Evolutionary conservation across 2,797 vertebrate genomes (phyloP).

Genomic region (Acanthurus lineatus): DNA sequence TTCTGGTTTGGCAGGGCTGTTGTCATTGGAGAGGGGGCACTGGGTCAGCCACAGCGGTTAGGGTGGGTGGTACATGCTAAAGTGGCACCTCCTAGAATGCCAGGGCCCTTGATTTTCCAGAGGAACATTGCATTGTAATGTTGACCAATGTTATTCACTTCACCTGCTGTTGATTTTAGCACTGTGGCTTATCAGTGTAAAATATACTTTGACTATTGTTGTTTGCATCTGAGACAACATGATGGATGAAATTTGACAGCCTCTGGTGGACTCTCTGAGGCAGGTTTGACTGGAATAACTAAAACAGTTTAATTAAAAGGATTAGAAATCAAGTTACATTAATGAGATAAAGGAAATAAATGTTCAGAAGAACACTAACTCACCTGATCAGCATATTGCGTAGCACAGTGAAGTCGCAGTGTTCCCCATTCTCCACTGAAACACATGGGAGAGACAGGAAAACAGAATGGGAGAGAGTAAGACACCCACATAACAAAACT

Average conservation of each 20-base stretch:
- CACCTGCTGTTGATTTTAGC: too few species aligned
- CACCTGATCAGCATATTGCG: constrained; percentile 89
- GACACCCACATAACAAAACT: constrained; percentile 6
- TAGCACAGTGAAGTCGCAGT: constrained; percentile 88
- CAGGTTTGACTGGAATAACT: neutral
- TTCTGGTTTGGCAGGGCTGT: too few species aligned
- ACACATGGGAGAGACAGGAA: constrained; percentile 53
- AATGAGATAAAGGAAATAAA: neutral
- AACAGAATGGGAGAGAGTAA: constrained; percentile 10
- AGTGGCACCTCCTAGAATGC: too few species aligned
- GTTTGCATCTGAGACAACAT: too few species aligned
- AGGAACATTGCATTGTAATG: too few species aligned
- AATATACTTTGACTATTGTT: too few species aligned
- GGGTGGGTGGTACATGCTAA: too few species aligned
- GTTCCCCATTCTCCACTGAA: constrained; percentile 88
- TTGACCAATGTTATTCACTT: too few species aligned
- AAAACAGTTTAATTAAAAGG: neutral
- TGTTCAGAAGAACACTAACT: neutral
- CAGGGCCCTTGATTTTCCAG: too few species aligned
- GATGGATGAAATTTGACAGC: neutral
- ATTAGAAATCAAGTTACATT: neutral
- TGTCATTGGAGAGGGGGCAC: too few species aligned
- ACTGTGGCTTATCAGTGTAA: too few species aligned
- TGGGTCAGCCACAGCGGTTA: too few species aligned
- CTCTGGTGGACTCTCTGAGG: neutral